These are phyloP conservation scores for Pachypeltis micranthus DNA, from an alignment of 1,140 invertebrate genomes.

Conservation along the genomic window DNA sequence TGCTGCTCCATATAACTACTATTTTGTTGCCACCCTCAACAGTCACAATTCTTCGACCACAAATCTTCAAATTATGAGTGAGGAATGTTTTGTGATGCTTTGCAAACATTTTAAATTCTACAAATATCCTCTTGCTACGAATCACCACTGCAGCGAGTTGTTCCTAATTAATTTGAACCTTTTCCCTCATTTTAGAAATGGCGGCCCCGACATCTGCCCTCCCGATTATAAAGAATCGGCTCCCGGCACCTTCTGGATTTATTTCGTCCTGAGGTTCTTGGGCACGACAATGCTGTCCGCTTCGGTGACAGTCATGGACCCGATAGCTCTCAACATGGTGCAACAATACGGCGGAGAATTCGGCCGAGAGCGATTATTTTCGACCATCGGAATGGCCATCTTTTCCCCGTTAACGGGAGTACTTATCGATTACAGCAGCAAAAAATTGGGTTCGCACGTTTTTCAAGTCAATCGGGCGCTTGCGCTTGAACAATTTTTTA, in stretches of 20 bases:
- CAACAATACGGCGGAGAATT: constrained; percentile 67
- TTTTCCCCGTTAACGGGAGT: constrained; percentile 68
- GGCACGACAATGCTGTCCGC: constrained; percentile 61
- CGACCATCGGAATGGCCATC: constrained; percentile 64
- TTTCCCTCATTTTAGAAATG: constrained; percentile 35
- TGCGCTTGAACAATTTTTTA: too few species aligned
- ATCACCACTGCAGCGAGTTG: too few species aligned
- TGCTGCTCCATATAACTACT: too few species aligned
- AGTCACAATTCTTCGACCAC: too few species aligned
- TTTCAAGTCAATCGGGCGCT: neutral
- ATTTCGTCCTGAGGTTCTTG: constrained; percentile 59
- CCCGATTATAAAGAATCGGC: constrained; percentile 60
- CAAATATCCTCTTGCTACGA: too few species aligned
- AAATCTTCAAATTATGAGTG: too few species aligned
- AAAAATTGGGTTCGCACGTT: constrained; percentile 33
- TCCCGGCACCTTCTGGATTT: constrained; percentile 63
- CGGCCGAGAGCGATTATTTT: constrained; percentile 63
- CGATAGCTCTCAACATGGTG: constrained; percentile 66
- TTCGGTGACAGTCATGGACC: constrained; percentile 68
- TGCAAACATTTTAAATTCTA: too few species aligned
- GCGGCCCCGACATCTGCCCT: constrained; percentile 57
- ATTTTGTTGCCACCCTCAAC: too few species aligned
- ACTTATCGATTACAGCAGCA: constrained; percentile 54
- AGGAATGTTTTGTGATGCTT: too few species aligned
- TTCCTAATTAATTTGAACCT: neutral